Conservation (phyloP, 2,113 vertebrate genomes). For the Lamprotornis superbus region DNA sequence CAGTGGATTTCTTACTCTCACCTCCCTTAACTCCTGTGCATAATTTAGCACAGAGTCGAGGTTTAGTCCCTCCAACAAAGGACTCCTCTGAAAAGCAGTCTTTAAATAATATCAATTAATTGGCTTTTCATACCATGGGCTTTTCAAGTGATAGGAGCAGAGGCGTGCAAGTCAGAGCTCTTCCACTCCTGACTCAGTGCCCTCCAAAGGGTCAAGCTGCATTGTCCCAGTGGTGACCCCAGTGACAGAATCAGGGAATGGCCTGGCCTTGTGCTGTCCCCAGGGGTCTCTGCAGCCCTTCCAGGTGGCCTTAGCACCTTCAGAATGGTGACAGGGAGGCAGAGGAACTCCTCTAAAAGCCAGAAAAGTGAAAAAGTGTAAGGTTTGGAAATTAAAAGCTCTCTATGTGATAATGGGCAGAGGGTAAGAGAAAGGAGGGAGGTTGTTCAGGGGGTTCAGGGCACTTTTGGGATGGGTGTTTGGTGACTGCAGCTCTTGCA, state of each 20-base stretch:
- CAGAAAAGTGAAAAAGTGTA: background rate
- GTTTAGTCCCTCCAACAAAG: conserved; percentile 2
- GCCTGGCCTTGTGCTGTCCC: background rate
- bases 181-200: background rate
- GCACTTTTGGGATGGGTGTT: background rate
- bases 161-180: background rate
- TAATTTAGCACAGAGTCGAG: conserved; percentile 33
- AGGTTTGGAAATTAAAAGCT: background rate
- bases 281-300: background rate
- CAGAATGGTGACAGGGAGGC: background rate
- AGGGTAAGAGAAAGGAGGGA: background rate
- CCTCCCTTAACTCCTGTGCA: conserved; percentile 46
- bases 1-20: conserved; percentile 55
- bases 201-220: background rate
- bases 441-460: background rate
- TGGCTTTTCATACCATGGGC: background rate
- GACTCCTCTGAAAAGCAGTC: background rate
- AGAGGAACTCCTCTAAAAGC: background rate
- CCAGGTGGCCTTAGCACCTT: background rate
- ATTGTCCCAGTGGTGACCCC: background rate
- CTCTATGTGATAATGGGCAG: background rate
- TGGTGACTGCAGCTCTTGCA: background rate
- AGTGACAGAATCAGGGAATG: background rate
- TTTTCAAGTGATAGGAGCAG: background rate
- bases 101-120: conserved; percentile 55